These are phyloP conservation scores for Stichodactyla mertensii DNA, from an alignment of 64 coral and sea anemone species.

Conservation along the genomic window DNA sequence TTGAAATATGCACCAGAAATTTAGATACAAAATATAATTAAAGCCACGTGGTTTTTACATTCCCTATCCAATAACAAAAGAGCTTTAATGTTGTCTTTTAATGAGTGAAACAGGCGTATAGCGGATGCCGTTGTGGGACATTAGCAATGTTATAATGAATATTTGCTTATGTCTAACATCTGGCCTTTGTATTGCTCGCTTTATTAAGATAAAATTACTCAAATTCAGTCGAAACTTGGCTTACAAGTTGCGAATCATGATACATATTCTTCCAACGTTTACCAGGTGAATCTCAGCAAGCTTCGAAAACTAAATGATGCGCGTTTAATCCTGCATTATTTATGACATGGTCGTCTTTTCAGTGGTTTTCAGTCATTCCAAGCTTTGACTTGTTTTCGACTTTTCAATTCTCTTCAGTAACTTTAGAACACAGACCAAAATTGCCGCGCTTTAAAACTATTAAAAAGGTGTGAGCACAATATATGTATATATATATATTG, in stretches of 20 bases:
- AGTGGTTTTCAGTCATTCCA: not conserved
- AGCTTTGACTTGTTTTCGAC: not conserved
- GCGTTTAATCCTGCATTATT: not conserved
- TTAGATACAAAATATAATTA: not conserved
- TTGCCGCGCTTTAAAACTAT: not conserved
- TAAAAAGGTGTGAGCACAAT: not conserved
- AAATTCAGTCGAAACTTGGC: not conserved
- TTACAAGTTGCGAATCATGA: not conserved
- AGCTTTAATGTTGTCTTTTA: not conserved
- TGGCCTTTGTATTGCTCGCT: constrained; percentile 5
- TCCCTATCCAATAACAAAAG: not conserved
- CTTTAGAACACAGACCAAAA: constrained; percentile 8
- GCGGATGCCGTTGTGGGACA: constrained; percentile 6
- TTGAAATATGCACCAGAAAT: not conserved
- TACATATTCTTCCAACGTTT: not conserved
- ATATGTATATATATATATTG: not conserved
- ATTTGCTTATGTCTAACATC: not conserved
- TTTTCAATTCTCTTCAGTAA: not conserved
- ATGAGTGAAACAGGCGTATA: constrained; percentile 6
- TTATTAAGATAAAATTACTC: not conserved
- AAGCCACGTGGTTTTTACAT: not conserved
- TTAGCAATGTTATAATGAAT: constrained; percentile 4
- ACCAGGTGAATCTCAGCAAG: constrained; percentile 4
- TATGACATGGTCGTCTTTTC: not conserved
- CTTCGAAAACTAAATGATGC: not conserved